phyloP scores from a whole-genome alignment of 2,888 invertebrate genomes.

The Zygothrica quintamaculata region DNA sequence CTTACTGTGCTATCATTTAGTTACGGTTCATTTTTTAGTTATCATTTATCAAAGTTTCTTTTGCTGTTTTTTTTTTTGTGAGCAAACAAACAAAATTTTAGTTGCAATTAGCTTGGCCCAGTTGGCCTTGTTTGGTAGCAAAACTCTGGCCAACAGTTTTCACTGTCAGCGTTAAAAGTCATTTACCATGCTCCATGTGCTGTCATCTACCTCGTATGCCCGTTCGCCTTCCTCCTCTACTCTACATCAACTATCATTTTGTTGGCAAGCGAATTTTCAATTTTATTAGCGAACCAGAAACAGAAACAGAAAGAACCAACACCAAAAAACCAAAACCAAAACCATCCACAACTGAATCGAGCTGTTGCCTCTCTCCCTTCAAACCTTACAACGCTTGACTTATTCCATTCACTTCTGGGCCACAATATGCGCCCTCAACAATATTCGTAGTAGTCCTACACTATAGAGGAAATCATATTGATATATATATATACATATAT shows the following conservation, averaged over 20 bases:
- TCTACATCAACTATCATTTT: neutral
- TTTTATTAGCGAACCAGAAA: slow-evolving; percentile 27
- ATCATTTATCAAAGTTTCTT: slow-evolving; percentile 41
- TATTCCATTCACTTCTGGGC: slow-evolving; percentile 34
- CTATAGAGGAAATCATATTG: slow-evolving; percentile 18
- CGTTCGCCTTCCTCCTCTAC: neutral
- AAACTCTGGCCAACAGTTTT: slow-evolving; percentile 39
- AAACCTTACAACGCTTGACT: slow-evolving; percentile 21
- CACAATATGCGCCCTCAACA: slow-evolving; percentile 52
- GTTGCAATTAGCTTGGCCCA: slow-evolving; percentile 65
- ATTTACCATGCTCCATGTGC: slow-evolving; percentile 31
- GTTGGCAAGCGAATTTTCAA: slow-evolving; percentile 49
- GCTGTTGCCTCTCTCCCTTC: too few relatives aligned
- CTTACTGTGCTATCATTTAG: slow-evolving; percentile 28
- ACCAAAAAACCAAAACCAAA: slow-evolving; percentile 7
- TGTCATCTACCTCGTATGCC: neutral
- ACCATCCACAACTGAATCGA: slow-evolving; percentile 5
- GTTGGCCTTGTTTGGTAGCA: slow-evolving; percentile 5
- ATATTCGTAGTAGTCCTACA: slow-evolving; percentile 14
- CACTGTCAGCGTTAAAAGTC: slow-evolving; percentile 63
- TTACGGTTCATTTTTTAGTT: slow-evolving; percentile 30
- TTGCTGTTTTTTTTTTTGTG: slow-evolving; percentile 9
- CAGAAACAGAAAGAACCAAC: neutral
- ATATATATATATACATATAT: slow-evolving; percentile 18
- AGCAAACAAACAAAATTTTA: slow-evolving; percentile 30